Evolutionary conservation across 30 jellyfish, hydroid and myxozoan genomes (phyloP), one percentile per base, ranked within the genome.

Genomic region (Nemopilema nomurai): DNA sequence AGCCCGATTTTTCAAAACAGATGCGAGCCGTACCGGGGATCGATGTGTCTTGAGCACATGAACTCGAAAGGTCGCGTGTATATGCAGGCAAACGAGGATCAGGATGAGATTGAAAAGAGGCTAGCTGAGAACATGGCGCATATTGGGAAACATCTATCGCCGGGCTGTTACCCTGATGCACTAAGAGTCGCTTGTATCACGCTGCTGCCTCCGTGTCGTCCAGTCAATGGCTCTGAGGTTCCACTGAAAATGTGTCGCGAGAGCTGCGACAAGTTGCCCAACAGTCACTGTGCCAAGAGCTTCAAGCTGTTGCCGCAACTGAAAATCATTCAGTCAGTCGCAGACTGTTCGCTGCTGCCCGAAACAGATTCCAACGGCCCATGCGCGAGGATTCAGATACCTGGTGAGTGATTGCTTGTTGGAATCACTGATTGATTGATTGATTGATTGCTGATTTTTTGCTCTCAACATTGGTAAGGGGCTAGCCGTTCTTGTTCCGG

Each of bases 241-340:
- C 94, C 94, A 51, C 25, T 85, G 73, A 24, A 65, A 20, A 74
- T 77, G 62, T 85, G 94, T 83, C 74, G 67, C 69, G 89, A 75
- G 52, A 65, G 84, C 73, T 85, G 94, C 41, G 52, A 20, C 51
- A 75, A 68, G 33, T 53, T 85, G 26, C 78, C 68, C 4, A 52
- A 62, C 1, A 74, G 89, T 50, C 72, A 66, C 26, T 83, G 92
- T 69, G 52, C 92, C 20, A 71, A 71, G 50, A 78, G 86, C 0
- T 83, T 83, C 57, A 26, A 28, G 20, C 28, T 73, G 79, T 28
- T 66, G 21, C 71, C 83, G 0, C 77, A 85, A 25, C n/a, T 65
- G 82, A 65, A 49, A 64, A 30, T 26, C 8, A 51, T 68, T 49
- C 84, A 67, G 66, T 30, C 86, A 9, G 41, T 31, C 9, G 79